phyloP scores from a whole-genome alignment of 2,797 vertebrate species.

The Micrastur ruficollis region DNA sequence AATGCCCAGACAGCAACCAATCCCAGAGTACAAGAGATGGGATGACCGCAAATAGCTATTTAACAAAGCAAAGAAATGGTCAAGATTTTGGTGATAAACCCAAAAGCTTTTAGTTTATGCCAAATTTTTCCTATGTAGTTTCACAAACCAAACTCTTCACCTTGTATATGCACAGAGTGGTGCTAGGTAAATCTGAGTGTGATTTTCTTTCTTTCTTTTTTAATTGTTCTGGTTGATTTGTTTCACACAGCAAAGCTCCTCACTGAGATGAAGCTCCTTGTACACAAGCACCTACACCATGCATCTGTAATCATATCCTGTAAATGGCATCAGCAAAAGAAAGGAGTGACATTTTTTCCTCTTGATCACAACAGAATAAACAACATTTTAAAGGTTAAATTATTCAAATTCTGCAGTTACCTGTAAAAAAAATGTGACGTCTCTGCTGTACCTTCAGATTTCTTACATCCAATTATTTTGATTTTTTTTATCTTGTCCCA shows the following conservation, averaged over 20 bases:
- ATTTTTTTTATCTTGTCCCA: conserved; percentile 38
- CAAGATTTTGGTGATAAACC: neutral
- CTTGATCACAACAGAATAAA: conserved; percentile 75
- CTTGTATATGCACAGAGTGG: neutral
- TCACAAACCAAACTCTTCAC: neutral
- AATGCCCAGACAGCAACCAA: neutral
- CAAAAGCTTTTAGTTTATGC: neutral
- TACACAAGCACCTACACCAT: conserved; percentile 35
- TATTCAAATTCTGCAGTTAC: conserved; percentile 72
- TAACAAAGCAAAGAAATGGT: neutral
- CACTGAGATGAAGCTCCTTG: conserved; percentile 2
- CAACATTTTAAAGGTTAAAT: conserved; percentile 77
- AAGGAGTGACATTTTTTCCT: conserved; percentile 72
- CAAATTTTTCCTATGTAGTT: neutral
- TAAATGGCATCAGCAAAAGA: conserved; percentile 72
- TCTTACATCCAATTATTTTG: conserved; percentile 64
- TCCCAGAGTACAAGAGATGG: neutral
- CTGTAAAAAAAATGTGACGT: conserved; percentile 21
- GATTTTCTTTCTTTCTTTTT: neutral
- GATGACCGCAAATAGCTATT: neutral
- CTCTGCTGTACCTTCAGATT: conserved; percentile 58
- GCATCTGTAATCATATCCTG: conserved; percentile 63
- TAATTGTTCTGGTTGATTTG: neutral
- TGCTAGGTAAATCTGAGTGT: neutral
- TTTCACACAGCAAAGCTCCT: neutral